Evolutionary conservation across 2,797 vertebrate species (phyloP), one percentile per base, ranked within the genome.

Genomic region (Alfaro cultratus): DNA sequence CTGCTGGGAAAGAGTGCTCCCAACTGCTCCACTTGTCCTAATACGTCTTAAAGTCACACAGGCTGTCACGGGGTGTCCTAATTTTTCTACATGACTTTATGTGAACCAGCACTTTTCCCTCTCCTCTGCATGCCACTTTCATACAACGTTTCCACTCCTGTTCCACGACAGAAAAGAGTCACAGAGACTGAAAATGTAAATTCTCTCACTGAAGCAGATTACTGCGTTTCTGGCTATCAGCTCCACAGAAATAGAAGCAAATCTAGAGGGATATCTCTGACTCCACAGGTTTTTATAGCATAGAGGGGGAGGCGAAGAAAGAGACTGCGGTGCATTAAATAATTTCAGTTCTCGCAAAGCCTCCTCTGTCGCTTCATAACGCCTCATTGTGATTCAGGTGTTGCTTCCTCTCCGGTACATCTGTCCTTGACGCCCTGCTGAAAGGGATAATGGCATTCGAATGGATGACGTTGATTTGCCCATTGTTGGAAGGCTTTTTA

Each of bases 361-460:
- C 75, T 70, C 51, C 46, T 71, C 77, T 78, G 75, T 78, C 10
- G 16, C 21, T 77, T 46, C 64, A n/a, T 70, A 46, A 45, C 36
- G 13, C 21, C 53, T 77, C 9, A 6, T 47, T 36, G 36, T 75
- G 11, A 78, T 60, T 78, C 77, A 79, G 75, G n/a, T 57, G 16
- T 78, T 79, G 31, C 34, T 76, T 80, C 36, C 57, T 77, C 46
- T 60, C 75, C 36, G 74, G 4, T 39, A 3, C 43, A 1, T 84
- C 62, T 83, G 78, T 81, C 83, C 89, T 90, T 90, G 85, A 76
- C 73, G 49, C 49, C 75, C 72, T 16, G 36, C 29, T 87, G 75
- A 86, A 76, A 83, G 46, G 34, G 74, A 64, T 77, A 79, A 34
- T 2, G 10, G 16, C 13, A 29, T 86, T 79, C 21, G 51, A 60